Evolutionary conservation across 2,888 invertebrate genomes (phyloP), one percentile per base, ranked within the genome.

Genomic region (Iphiclides podalirius): DNA sequence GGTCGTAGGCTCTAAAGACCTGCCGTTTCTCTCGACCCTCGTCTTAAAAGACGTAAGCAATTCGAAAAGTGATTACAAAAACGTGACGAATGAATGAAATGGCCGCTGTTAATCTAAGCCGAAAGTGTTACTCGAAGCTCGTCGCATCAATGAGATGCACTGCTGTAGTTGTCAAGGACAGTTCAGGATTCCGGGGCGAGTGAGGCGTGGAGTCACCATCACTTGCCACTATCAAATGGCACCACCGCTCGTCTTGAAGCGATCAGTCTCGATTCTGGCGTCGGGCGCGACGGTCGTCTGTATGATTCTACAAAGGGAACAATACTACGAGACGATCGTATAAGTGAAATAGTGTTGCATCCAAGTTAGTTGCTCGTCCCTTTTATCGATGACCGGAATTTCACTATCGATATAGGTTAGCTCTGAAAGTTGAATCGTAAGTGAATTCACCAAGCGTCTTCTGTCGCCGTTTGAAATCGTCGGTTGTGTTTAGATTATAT

Each of bases 381-480:
- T 28, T 28, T 28, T 28, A 6, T 14, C 40, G 40, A 15, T 28
- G 7, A 28, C n/a, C n/a, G 12, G 1, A 26, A 14, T 43, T 34
- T 7, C 7, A 23, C 14, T 35, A 52, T 48, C 52, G 46, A 49
- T 53, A 53, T 44, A 23, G 36, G 49, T 40, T 37, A n/a, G n/a
- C n/a, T 13, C 15, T 54, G 51, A 60, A 57, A 59, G 56, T 60
- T 60, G 58, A 53, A 54, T 52, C 50, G 54, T 57, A 54, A 59
- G 62, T 61, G 57, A 57, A 59, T 58, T 60, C 55, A 45, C 40
- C 43, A n/a, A n/a, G 33, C 52, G 46, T 44, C 44, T 8, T 26
- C 35, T 36, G 17, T 38, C 7, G 31, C 39, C 28, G 16, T 31
- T n/a, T n/a, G n/a, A n/a, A n/a, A n/a, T n/a, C n/a, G n/a, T n/a